Percentiles rank a stretch among this genome's conserved stretches.
phyloP scores from a whole-genome alignment of 1,140 invertebrate species.

The Brachionus rubens region DNA sequence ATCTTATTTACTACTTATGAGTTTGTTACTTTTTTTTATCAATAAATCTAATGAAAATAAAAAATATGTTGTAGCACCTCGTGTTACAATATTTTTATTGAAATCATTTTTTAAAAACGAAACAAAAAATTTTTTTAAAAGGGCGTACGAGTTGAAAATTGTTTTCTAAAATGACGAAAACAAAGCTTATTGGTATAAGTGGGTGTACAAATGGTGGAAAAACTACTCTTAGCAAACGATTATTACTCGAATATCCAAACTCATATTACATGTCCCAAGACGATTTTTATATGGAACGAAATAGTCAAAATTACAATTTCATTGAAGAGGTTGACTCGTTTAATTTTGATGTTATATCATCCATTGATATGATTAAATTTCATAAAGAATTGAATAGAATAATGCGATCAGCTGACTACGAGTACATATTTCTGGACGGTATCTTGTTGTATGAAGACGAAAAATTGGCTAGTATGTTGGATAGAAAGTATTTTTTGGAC shows the following conservation, averaged over 20 bases:
- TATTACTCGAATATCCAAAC: neutral
- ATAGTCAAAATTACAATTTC: neutral
- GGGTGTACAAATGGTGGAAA: slow-evolving; percentile 44
- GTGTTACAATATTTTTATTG: neutral
- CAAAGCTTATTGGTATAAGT: slow-evolving; percentile 45
- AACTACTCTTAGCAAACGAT: slow-evolving; percentile 8
- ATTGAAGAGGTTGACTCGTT: slow-evolving; percentile 17
- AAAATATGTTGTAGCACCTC: neutral
- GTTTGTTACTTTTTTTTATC: no score
- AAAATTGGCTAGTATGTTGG: slow-evolving; percentile 9
- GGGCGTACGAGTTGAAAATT: neutral
- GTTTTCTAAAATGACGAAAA: neutral
- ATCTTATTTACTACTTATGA: no score
- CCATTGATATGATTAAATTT: slow-evolving; percentile 42
- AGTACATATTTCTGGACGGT: slow-evolving; percentile 26
- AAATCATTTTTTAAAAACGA: neutral
- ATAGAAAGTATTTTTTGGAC: slow-evolving; percentile 21
- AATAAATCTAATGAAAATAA: no score
- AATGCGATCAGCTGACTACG: neutral
- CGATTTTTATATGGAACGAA: slow-evolving; percentile 33
- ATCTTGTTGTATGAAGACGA: slow-evolving; percentile 28
- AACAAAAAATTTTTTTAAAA: no score
- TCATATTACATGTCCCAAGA: slow-evolving; percentile 6
- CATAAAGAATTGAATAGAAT: slow-evolving; percentile 10
- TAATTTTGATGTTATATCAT: slow-evolving; percentile 41